Evolutionary conservation across 2,113 vertebrate species (phyloP).

Genomic region (Hymenochirus boettgeri): DNA sequence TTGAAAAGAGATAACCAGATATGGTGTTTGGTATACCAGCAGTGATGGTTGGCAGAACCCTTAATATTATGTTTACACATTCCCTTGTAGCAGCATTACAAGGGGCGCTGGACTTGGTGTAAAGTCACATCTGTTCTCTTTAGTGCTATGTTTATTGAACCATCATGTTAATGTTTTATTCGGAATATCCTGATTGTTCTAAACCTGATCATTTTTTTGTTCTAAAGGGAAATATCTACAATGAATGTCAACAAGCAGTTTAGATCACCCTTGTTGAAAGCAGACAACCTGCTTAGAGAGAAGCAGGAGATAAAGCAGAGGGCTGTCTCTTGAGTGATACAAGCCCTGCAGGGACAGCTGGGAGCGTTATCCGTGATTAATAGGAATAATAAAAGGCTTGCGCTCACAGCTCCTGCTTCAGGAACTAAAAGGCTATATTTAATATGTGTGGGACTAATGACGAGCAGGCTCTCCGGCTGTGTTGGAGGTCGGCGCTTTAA

Average conservation of each 20-base stretch:
- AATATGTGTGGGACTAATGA: conserved; percentile 24
- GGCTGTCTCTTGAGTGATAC: conserved; percentile 7
- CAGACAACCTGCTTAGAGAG: conserved; percentile 11
- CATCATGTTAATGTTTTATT: background rate
- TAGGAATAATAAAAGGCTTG: conserved; percentile 35
- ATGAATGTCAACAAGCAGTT: conserved; percentile 11
- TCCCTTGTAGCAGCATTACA: too few relatives aligned
- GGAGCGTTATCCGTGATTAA: conserved; percentile 34
- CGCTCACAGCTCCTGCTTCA: conserved; percentile 24
- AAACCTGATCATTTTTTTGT: background rate
- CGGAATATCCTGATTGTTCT: background rate
- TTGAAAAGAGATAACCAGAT: too few relatives aligned
- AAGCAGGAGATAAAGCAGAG: conserved; percentile 18
- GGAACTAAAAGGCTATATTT: conserved; percentile 28
- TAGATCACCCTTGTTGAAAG: background rate
- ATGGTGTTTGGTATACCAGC: too few relatives aligned
- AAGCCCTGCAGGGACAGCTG: conserved; percentile 33
- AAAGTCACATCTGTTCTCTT: background rate
- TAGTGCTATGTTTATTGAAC: background rate
- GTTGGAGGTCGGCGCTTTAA: background rate
- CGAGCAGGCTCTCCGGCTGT: conserved; percentile 11
- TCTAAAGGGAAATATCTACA: background rate
- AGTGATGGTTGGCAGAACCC: too few relatives aligned
- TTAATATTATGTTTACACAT: too few relatives aligned
- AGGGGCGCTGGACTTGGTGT: too few relatives aligned